Percentiles rank a stretch among this genome's conserved stretches.
These are phyloP conservation scores for Tipula vernalis DNA, from an alignment of 2,888 invertebrate genomes.

Conservation along the genomic window DNA sequence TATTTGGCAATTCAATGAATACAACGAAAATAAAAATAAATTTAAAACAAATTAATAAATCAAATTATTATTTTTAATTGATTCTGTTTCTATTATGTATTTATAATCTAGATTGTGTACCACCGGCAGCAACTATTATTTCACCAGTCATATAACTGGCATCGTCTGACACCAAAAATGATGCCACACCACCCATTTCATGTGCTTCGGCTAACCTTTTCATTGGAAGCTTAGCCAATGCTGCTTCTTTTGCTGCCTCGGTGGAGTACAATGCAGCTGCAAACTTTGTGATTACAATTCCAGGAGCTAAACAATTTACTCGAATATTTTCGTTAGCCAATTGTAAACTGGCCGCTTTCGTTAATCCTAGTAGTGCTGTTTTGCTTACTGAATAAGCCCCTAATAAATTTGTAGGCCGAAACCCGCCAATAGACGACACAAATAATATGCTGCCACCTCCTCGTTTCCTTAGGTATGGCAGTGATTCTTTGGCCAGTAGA, in stretches of 20 bases:
- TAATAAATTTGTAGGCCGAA: conserved; percentile 57
- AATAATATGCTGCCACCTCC: conserved; percentile 76
- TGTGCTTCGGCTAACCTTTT: conserved; percentile 56
- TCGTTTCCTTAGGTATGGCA: conserved; percentile 66
- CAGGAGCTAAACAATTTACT: conserved; percentile 89
- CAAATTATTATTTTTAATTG: too few relatives aligned
- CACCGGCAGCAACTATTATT: conserved; percentile 43
- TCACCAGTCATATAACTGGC: conserved; percentile 67
- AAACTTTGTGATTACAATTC: conserved; percentile 84
- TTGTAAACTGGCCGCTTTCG: conserved; percentile 68
- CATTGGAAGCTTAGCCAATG: conserved; percentile 48
- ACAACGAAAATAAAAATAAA: too few relatives aligned
- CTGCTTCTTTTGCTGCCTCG: conserved; percentile 42
- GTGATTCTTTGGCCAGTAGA: conserved; percentile 73
- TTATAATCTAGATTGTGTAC: conserved; percentile 57
- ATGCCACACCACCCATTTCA: conserved; percentile 64
- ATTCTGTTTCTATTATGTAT: not conserved
- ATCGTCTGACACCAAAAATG: conserved; percentile 75
- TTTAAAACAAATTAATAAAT: too few relatives aligned
- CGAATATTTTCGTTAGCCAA: conserved; percentile 72
- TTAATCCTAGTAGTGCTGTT: conserved; percentile 78
- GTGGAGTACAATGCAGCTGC: conserved; percentile 49
- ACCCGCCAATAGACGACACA: conserved; percentile 79
- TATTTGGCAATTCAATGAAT: too few relatives aligned
- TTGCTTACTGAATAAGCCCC: conserved; percentile 91